Conservation (phyloP, 2,797 vertebrate genomes). For the Notolabrus celidotus region DNA sequence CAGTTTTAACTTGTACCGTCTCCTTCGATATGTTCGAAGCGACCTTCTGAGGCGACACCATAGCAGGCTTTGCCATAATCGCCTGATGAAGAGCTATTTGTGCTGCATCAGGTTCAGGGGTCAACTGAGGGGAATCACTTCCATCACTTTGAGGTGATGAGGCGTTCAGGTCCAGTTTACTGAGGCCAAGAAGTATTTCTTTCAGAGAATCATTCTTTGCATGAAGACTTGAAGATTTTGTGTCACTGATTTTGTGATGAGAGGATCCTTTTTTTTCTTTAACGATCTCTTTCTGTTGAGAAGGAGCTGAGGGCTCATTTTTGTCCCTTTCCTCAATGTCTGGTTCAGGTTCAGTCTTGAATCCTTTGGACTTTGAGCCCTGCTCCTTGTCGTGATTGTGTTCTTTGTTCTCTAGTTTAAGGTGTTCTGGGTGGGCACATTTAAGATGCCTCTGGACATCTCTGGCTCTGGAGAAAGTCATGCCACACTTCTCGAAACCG, state of each 20-base stretch:
- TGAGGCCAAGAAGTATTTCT: conserved; percentile 91
- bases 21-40: conserved; percentile 30
- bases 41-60: conserved; percentile 70
- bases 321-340: conserved; percentile 76
- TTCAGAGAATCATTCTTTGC: conserved; percentile 84
- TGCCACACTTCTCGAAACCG: conserved; percentile 92
- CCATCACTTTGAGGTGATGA: conserved; percentile 52
- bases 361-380: conserved; percentile 62
- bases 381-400: conserved; percentile 76
- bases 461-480: conserved; percentile 89
- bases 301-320: conserved; percentile 56
- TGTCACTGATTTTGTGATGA: conserved; percentile 42
- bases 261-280: conserved; percentile 58
- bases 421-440: conserved; percentile 89
- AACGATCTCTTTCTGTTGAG: conserved; percentile 33
- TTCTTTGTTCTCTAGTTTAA: conserved; percentile 87
- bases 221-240: conserved; percentile 57
- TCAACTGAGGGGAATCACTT: conserved; percentile 74
- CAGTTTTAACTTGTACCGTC: conserved; percentile 24
- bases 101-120: conserved; percentile 73
- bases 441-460: conserved; percentile 93
- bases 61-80: conserved; percentile 81
- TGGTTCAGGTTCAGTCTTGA: conserved; percentile 58
- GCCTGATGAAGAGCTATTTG: conserved; percentile 80
- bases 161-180: conserved; percentile 91